Conservation (phyloP, 2,797 vertebrate species). For the Tragopan temminckii region DNA sequence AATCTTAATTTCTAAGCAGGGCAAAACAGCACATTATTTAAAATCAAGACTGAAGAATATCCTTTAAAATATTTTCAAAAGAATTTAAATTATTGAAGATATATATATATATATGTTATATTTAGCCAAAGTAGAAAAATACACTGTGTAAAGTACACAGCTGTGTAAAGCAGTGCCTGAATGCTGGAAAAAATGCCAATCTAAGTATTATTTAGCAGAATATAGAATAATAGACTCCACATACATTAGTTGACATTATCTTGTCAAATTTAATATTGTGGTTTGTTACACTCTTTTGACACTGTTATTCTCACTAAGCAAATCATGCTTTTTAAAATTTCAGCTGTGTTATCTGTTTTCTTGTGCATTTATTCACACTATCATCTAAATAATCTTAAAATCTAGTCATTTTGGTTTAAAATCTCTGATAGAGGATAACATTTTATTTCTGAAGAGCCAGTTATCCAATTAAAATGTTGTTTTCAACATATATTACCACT, state of each 20-base stretch:
- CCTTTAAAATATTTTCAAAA: not conserved
- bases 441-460: not conserved
- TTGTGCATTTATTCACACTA: not conserved
- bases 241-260: not conserved
- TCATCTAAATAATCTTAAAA: not conserved
- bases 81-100: too few relatives aligned
- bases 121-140: not conserved
- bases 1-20: not conserved
- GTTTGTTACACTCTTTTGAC: not conserved
- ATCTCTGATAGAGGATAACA: not conserved
- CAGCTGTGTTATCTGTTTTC: not conserved
- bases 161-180: not conserved
- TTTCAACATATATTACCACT: constrained; percentile 34
- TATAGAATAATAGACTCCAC: not conserved
- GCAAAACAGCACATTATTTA: not conserved
- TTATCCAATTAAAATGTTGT: not conserved
- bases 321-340: not conserved
- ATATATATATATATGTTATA: too few relatives aligned
- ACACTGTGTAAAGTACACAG: not conserved
- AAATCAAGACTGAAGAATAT: not conserved
- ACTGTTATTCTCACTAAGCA: not conserved
- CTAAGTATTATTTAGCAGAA: not conserved
- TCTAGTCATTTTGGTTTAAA: not conserved
- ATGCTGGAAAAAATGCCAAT: not conserved
- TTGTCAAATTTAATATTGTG: not conserved